Conservation (phyloP, 2,113 vertebrate genomes). For the Mus spicilegus region DNA sequence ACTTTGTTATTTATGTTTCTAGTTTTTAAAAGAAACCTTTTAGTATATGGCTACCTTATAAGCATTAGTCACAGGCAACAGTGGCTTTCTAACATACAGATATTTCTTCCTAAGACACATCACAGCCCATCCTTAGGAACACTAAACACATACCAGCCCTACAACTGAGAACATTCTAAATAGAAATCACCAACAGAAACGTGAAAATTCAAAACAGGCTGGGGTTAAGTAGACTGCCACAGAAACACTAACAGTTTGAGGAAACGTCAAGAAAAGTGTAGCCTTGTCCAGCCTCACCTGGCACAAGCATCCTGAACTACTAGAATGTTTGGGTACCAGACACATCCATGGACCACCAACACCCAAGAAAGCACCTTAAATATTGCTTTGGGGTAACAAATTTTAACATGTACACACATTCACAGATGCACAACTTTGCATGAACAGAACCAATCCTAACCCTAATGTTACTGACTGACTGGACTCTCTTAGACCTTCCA, state of each 20-base stretch:
- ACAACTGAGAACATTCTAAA: background rate
- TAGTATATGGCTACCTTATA: background rate
- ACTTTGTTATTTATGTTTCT: background rate
- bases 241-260: too few relatives aligned
- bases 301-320: background rate
- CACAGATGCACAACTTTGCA: background rate
- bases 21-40: background rate
- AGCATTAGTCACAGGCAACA: background rate
- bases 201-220: background rate
- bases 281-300: background rate
- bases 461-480: background rate
- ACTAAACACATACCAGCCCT: background rate
- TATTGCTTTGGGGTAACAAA: background rate
- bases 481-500: background rate
- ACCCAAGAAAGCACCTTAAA: background rate
- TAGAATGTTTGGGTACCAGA: background rate
- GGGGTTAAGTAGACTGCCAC: background rate
- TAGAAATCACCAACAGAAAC: background rate
- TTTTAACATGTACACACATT: background rate
- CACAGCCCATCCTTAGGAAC: background rate
- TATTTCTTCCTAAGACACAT: background rate
- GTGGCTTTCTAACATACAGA: background rate
- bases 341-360: background rate
- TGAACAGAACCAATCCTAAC: background rate
- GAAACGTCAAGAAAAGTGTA: rapidly evolving